Evolutionary conservation across 2,113 vertebrate genomes (phyloP).

Genomic region (Poeciliopsis turrubarensis): DNA sequence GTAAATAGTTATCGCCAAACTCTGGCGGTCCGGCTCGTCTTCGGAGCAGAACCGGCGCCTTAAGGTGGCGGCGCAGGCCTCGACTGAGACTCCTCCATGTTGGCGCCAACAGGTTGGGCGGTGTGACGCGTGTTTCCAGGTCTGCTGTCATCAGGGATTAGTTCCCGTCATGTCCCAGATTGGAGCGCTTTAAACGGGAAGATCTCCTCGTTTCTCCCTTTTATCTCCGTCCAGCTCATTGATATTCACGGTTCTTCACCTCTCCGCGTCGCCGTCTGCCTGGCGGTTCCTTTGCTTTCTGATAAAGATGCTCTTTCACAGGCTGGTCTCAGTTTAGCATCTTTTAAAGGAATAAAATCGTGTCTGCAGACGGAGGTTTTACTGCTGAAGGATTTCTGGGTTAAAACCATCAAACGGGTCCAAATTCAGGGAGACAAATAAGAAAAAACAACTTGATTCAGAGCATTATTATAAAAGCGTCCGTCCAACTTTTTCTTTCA

Average conservation of each 20-base stretch:
- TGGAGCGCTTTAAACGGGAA: conserved; percentile 27
- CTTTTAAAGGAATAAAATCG: background rate
- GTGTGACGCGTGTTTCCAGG: conserved; percentile 7
- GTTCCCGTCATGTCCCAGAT: conserved; percentile 41
- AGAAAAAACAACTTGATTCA: too few relatives aligned
- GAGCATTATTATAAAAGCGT: too few relatives aligned
- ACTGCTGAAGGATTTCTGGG: too few relatives aligned
- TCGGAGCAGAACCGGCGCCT: too few relatives aligned
- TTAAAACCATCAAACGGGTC: too few relatives aligned
- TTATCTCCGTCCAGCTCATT: conserved; percentile 43
- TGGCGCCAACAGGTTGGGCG: background rate
- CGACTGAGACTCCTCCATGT: background rate
- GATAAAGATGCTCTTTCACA: background rate
- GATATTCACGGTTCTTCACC: conserved; percentile 19
- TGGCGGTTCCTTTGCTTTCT: background rate
- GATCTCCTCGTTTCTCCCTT: conserved; percentile 34
- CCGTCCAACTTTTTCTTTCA: too few relatives aligned
- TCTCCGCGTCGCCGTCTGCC: too few relatives aligned
- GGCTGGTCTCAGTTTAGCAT: background rate
- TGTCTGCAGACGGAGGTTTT: background rate
- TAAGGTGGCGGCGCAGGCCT: too few relatives aligned
- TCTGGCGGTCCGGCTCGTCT: too few relatives aligned
- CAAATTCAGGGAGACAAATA: too few relatives aligned
- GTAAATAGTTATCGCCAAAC: too few relatives aligned
- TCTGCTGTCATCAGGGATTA: conserved; percentile 29